phyloP scores from a whole-genome alignment of 2,113 vertebrate genomes.

The Tympanuchus pallidicinctus region DNA sequence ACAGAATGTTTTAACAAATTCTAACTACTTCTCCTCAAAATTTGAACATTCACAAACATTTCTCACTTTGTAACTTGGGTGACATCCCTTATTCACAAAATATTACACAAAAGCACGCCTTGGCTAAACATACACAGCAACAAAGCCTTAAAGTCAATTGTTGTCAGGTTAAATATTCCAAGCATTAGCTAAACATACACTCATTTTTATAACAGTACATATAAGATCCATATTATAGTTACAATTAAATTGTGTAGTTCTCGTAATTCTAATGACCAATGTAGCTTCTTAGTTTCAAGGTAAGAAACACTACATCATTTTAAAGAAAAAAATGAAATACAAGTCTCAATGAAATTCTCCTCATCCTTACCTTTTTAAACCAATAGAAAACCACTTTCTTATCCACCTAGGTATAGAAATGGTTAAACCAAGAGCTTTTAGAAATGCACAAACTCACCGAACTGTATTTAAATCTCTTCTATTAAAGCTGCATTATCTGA shows the following conservation, averaged over 20 bases:
- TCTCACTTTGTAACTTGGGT: background rate
- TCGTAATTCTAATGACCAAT: background rate
- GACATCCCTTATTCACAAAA: background rate
- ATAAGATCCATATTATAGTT: background rate
- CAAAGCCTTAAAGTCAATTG: background rate
- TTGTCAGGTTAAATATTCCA: background rate
- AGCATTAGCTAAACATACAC: background rate
- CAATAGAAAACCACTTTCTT: background rate
- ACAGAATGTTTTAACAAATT: background rate
- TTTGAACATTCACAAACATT: background rate
- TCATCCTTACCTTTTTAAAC: background rate
- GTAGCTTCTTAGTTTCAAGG: background rate
- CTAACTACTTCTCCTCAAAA: background rate
- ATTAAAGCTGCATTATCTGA: background rate
- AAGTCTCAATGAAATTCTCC: background rate
- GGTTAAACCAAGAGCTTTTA: background rate
- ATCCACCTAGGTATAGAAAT: background rate
- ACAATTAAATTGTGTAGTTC: background rate
- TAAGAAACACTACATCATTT: background rate
- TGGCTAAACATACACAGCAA: background rate
- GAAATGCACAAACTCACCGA: background rate
- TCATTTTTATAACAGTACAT: background rate
- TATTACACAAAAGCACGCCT: background rate
- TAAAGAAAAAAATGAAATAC: background rate
- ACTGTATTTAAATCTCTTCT: background rate